phyloP scores from a whole-genome alignment of 2,888 invertebrate genomes.

The Tyria jacobaeae region DNA sequence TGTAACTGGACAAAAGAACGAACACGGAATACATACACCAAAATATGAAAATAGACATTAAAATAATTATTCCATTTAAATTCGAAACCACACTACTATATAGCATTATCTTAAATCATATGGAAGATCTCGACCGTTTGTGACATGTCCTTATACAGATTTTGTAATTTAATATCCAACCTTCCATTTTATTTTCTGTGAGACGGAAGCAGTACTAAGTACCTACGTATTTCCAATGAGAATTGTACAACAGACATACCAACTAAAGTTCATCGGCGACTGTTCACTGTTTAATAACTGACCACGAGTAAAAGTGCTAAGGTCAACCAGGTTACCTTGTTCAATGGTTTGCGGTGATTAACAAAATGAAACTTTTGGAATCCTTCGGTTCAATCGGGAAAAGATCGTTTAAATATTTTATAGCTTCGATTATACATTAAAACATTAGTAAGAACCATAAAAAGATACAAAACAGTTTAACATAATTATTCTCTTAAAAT shows the following conservation, averaged over 20 bases:
- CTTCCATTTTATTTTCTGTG: constrained; percentile 6
- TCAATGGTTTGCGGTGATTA: constrained; percentile 25
- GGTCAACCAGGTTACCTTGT: constrained; percentile 32
- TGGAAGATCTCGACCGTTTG: neutral
- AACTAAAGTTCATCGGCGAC: neutral
- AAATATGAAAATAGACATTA: neutral
- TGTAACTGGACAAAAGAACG: too few species aligned
- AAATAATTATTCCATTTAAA: neutral
- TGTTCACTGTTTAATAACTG: constrained; percentile 14
- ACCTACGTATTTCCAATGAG: constrained; percentile 5
- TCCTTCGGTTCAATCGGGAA: neutral
- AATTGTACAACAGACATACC: constrained; percentile 8
- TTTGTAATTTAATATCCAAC: constrained; percentile 3
- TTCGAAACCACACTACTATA: constrained; percentile 2
- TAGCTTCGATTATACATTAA: neutral
- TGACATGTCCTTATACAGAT: constrained; percentile 2
- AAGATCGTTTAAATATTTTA: neutral
- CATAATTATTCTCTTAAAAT: too few species aligned
- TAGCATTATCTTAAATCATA: neutral
- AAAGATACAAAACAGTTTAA: too few species aligned
- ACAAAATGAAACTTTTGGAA: neutral
- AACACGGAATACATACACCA: neutral
- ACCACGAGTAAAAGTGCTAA: constrained; percentile 22
- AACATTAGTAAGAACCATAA: too few species aligned
- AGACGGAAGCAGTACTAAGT: neutral